phyloP scores from a whole-genome alignment of 1,140 invertebrate species.

The Hesperophylax magnus region DNA sequence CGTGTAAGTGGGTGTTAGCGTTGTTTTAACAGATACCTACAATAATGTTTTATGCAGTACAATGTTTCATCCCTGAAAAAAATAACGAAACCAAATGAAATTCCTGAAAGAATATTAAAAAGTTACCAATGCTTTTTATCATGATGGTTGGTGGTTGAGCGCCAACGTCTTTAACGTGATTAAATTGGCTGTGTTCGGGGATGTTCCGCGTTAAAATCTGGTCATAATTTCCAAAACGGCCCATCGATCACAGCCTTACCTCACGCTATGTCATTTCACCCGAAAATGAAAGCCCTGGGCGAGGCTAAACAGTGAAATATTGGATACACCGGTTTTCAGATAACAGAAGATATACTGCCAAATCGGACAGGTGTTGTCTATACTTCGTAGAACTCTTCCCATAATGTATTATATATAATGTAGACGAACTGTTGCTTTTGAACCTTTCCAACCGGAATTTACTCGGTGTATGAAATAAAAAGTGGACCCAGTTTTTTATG shows the following conservation, averaged over 20 bases:
- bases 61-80: no score
- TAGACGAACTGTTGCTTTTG: slow-evolving; percentile 12
- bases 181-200: not conserved
- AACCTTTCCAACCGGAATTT: not conserved
- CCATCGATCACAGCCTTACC: slow-evolving; percentile 12
- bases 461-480: not conserved
- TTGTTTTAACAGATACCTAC: no score
- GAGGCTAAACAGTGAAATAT: slow-evolving; percentile 1
- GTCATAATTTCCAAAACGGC: not conserved
- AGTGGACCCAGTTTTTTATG: not conserved
- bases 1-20: no score
- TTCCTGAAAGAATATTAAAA: no score
- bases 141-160: no score
- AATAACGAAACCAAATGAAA: no score
- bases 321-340: not conserved
- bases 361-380: slow-evolving; percentile 12
- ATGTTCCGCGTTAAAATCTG: slow-evolving; percentile 10
- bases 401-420: not conserved
- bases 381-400: not conserved
- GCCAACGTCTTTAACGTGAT: not conserved
- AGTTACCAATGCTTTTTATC: no score
- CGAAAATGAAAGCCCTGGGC: slow-evolving; percentile 14
- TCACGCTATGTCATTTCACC: slow-evolving; percentile 15
- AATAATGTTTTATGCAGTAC: no score
- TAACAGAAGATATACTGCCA: slow-evolving; percentile 23